Evolutionary conservation across 1,140 invertebrate genomes (phyloP).

Genomic region (Limonius californicus): DNA sequence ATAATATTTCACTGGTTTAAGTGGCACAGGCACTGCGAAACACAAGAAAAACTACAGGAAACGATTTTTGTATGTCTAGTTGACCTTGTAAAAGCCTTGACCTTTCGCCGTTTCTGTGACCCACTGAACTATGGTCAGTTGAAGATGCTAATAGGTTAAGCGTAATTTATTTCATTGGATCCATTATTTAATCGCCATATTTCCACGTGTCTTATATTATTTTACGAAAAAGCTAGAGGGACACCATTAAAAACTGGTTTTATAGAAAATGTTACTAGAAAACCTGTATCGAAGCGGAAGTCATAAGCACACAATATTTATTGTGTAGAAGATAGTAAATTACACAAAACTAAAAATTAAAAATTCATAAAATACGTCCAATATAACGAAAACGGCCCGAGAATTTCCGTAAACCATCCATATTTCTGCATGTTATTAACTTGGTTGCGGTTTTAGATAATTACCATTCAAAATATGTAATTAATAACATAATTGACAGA

Average conservation of each 20-base stretch:
- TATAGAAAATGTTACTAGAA: neutral
- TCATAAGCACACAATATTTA: too few species aligned
- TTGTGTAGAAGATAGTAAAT: too few species aligned
- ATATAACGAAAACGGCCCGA: too few species aligned
- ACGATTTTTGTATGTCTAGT: neutral
- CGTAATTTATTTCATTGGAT: conserved; percentile 34
- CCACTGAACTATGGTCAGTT: conserved; percentile 35
- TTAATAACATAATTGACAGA: too few species aligned
- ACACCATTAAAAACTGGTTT: neutral
- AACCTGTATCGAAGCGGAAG: conserved; percentile 1
- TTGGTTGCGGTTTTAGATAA: too few species aligned
- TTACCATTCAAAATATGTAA: too few species aligned
- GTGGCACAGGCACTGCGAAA: neutral
- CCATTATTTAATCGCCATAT: conserved; percentile 31
- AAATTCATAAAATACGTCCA: too few species aligned
- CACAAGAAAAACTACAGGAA: conserved; percentile 7
- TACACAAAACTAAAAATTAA: too few species aligned
- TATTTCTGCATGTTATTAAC: too few species aligned
- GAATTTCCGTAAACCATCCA: too few species aligned
- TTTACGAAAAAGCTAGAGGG: neutral
- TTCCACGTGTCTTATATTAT: conserved; percentile 5
- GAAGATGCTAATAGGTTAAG: conserved; percentile 38
- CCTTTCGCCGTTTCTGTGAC: conserved; percentile 28
- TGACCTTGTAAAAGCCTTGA: conserved; percentile 33
- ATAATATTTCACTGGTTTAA: neutral